Evolutionary conservation across 2,113 vertebrate genomes (phyloP), one percentile per base, ranked within the genome.

Genomic region (Chrysemys picta): DNA sequence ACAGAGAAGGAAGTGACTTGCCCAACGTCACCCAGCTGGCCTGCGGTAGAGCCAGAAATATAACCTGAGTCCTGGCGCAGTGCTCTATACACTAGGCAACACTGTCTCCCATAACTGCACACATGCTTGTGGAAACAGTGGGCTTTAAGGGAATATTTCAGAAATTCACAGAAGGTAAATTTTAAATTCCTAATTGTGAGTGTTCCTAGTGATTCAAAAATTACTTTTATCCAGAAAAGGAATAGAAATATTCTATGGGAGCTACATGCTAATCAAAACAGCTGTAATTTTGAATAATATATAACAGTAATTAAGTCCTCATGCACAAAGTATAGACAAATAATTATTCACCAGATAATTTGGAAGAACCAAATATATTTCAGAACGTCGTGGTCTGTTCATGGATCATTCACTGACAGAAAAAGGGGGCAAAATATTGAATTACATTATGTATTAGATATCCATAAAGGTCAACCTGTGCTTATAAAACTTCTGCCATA

Each of bases 311-410:
- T 83, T 88, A 79, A 75, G 81, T 78, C 8, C 86, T 89, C 81
- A 59, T 50, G 87, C 57, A 93, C 53, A 94, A 89, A 31, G 57
- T 82, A 42, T 80, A 86, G 89, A 76, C 85, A 96, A 96, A 92
- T 78, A 94, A 17, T 76, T 95, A 93, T 96, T 89, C n/a, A 90
- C 89, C 38, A 91, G 92, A 93, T 96, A 93, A 95, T 86, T 96
- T 89, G 95, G 85, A 94, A 95, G 93, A 94, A 92, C 85, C 91
- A 88, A 85, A 78, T 88, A 56, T 47, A 47, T 93, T 87, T 91
- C 89, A 95, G 87, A 94, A 97, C 95, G 90, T 92, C 89, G 53
- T 80, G 57, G 92, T 57, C 62, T 93, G 14, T 29, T 92, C 59
- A 52, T 96, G 38, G 25, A 89, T 45, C 4, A 3, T 94, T 96